Base-by-base conservation (phyloP, 2,797 vertebrate species). In the Phaenicophaeus curvirostris region DNA sequence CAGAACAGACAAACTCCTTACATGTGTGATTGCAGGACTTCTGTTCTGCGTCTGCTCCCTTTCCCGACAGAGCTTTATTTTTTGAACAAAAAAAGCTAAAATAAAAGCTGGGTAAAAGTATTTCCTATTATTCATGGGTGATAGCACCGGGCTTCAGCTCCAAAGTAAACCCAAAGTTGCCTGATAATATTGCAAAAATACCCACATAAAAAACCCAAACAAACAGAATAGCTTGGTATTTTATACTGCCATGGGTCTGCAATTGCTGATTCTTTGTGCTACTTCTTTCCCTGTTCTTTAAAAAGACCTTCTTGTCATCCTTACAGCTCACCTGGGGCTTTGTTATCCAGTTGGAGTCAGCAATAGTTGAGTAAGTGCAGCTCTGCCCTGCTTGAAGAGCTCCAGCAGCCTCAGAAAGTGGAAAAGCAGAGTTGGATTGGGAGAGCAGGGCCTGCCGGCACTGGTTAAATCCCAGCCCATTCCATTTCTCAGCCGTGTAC, bases 111-210 rank as follows among this genome's bases (percentile, higher is more conserved):
- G 27, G 37, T 83, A 21, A 58, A 48, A 28, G 27, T 21, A 44
- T 13, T 5, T 28, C n/a, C 11, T 1, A 0, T 51, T 54, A 6
- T 28, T 68, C 1, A 7, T 4, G 14, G 21, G 33, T 65, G 19
- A 18, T 6, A 20, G 65, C 62, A 13, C 0, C 0, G 2, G 4
- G 31, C 25, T 77, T 5, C 25, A 21, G 59, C 23, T 48, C 35
- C 39, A 39, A 23, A 42, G 19, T 33, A 68, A 31, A 37, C 37
- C 19, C 10, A 37, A 59, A 66, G 31, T 11, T 35, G 7, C 31
- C 63, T 61, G 30, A 15, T 53, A 42, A 53, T 18, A 12, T 3
- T 30, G 33, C 19, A 42, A 44, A 65, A 69, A 54, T 8, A 9
- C 13, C 10, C 48, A 24, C 6, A 4, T n/a, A n/a, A n/a, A n/a